Conservation (phyloP, 2,888 invertebrate genomes). For the Diabrotica balteata region DNA sequence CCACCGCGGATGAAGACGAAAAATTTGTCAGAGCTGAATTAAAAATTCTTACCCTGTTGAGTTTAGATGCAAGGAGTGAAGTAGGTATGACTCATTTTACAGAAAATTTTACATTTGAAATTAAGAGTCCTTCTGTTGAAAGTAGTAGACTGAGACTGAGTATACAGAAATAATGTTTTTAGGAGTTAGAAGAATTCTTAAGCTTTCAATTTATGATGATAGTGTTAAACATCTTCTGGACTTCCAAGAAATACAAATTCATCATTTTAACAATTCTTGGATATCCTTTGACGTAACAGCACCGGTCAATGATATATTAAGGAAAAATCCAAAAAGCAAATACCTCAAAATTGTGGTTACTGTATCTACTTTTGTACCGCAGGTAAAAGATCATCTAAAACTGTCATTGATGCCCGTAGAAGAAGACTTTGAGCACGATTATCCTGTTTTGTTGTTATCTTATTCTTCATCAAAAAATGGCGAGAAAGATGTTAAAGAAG, state of each 20-base stretch:
- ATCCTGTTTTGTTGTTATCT: conserved; percentile 56
- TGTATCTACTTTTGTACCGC: conserved; percentile 46
- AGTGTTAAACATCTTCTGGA: conserved; percentile 42
- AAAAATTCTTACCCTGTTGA: conserved; percentile 55
- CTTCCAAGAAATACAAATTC: conserved; percentile 49
- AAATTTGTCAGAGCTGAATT: conserved; percentile 55
- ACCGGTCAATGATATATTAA: conserved; percentile 47
- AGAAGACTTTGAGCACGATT: conserved; percentile 55
- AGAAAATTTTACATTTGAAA: too few relatives aligned
- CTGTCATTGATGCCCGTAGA: conserved; percentile 53
- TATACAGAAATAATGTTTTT: conserved; percentile 11
- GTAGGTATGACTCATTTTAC: conserved; percentile 36
- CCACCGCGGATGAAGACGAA: conserved; percentile 52
- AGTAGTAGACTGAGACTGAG: too few relatives aligned
- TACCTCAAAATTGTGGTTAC: conserved; percentile 52
- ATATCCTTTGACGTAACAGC: conserved; percentile 55
- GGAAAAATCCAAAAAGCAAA: conserved; percentile 38
- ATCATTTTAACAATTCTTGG: conserved; percentile 57
- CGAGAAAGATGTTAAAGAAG: conserved; percentile 4
- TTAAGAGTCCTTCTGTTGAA: too few relatives aligned
- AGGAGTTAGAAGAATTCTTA: conserved; percentile 48
- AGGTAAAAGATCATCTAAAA: conserved; percentile 46
- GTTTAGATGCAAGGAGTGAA: conserved; percentile 42
- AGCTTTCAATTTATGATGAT: conserved; percentile 52
- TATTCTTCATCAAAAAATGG: conserved; percentile 45